Base-by-base conservation (phyloP, 2,113 vertebrate genomes). In the Pristiophorus japonicus region DNA sequence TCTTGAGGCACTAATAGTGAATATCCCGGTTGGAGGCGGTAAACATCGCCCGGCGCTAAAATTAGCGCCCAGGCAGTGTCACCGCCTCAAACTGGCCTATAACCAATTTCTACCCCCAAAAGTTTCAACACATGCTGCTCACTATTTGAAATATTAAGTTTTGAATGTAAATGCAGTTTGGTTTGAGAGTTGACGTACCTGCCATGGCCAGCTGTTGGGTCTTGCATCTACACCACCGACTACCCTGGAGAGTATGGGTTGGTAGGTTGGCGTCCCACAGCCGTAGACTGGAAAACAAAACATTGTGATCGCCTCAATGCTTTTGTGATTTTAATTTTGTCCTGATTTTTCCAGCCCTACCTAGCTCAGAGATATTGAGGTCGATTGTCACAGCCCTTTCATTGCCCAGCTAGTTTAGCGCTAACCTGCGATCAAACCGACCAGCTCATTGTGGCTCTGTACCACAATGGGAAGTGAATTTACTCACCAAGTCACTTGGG, bases 151-250 rank as follows among this genome's bases (percentile, higher is more conserved):
- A 30, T 3, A 90, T 34, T 59, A 62, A 59, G 30, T 27, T 92
- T 92, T 7, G 8, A 92, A 92, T 38, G n/a, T n/a, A 2, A 63
- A 62, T 2, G 18, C 88, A 63, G 1, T 63, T 92, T 65, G 34
- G 47, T 30, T 87, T 45, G 51, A 11, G 51, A 45, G 45, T 87
- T 63, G 59, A 84, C 97, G 90, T 70, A 97, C 97, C 97, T 98
- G 97, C 97, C 97, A 97, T 92, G 98, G 97, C 97, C 98, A 97
- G 96, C 97, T 97, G 96, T 96, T 96, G 0, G 97, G 96, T 47
- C 4, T 90, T 0, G 95, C 97, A 0, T 96, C 0, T 42, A 97
- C 95, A 16, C 97, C 97, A 59, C 97, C 97, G 0, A 97, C 96
- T 11, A 97, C 97, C 85, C 96, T 96, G 10, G 96, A 93, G n/a